A percentile compares a stretch with the other conserved stretches of the same genome.
Evolutionary conservation across 1,140 invertebrate genomes (phyloP).

Genomic region (Triops cancriformis): DNA sequence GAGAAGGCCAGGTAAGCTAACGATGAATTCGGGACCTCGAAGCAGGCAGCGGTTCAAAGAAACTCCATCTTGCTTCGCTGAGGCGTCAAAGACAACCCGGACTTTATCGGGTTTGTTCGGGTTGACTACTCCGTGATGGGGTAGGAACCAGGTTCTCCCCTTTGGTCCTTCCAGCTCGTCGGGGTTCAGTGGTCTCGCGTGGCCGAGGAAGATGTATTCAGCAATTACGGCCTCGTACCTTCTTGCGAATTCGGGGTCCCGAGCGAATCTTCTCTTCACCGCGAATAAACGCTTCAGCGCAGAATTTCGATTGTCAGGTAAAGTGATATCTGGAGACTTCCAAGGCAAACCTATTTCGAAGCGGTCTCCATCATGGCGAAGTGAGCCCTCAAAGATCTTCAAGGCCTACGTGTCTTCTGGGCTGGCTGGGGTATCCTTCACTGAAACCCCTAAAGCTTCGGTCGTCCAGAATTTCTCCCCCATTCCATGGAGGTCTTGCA

Average conservation of each 20-base stretch:
- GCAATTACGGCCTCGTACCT: slow-evolving; percentile 15
- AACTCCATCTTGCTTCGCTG: slow-evolving; percentile 4
- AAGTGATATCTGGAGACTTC: neutral
- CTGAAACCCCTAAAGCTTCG: neutral
- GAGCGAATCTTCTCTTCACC: neutral
- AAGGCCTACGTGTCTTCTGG: neutral
- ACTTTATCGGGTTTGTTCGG: too few relatives aligned
- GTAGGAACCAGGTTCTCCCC: too few relatives aligned
- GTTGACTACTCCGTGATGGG: too few relatives aligned
- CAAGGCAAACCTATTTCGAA: slow-evolving; percentile 20
- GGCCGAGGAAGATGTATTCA: slow-evolving; percentile 20
- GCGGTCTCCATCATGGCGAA: slow-evolving; percentile 20
- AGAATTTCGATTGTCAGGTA: slow-evolving; percentile 17
- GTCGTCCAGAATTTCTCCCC: slow-evolving; percentile 15
- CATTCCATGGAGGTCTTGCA: neutral
- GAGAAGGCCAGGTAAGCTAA: neutral
- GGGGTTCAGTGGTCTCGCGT: too few relatives aligned
- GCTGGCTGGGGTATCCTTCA: neutral
- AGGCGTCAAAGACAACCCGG: slow-evolving; percentile 22
- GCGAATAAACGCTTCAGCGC: neutral
- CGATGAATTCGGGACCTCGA: slow-evolving; percentile 12
- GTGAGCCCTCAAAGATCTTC: neutral
- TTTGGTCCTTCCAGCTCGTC: too few relatives aligned
- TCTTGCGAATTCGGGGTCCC: neutral
- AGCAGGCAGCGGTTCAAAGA: neutral